Evolutionary conservation across 2,113 vertebrate genomes (phyloP).

Genomic region (Cheirogaleus medius): DNA sequence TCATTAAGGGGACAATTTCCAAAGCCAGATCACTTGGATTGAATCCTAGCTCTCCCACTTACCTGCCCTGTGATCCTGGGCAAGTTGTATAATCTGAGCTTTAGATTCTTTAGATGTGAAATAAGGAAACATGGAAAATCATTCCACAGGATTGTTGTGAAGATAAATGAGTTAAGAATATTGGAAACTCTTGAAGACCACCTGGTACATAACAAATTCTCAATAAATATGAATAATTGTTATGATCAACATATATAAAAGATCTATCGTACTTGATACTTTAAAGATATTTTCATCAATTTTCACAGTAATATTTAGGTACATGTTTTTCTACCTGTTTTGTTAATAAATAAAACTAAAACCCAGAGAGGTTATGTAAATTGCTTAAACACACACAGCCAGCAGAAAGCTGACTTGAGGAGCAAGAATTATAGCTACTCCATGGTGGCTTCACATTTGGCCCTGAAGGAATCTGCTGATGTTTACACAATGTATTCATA

Average conservation of each 20-base stretch:
- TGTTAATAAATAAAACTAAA: background rate
- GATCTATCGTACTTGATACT: background rate
- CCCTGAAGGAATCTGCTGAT: too few species aligned
- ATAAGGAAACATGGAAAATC: background rate
- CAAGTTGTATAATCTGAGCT: background rate
- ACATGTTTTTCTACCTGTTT: background rate
- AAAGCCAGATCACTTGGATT: background rate
- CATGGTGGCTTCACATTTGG: fast-evolving
- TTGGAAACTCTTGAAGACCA: background rate
- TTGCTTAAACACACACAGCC: background rate
- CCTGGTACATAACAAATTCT: background rate
- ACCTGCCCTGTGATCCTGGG: background rate
- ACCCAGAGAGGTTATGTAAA: background rate
- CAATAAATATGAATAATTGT: background rate
- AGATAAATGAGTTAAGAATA: background rate
- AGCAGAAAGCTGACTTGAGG: background rate
- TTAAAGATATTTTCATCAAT: conserved; percentile 39
- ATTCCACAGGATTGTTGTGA: background rate
- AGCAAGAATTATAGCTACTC: fast-evolving
- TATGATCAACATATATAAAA: background rate
- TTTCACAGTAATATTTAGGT: conserved; percentile 21
- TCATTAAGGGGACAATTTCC: background rate
- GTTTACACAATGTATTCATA: background rate
- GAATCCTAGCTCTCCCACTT: background rate
- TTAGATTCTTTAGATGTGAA: background rate